These are phyloP conservation scores for Malacoraja senta DNA, from an alignment of 2,797 vertebrate species.

Conservation along the genomic window DNA sequence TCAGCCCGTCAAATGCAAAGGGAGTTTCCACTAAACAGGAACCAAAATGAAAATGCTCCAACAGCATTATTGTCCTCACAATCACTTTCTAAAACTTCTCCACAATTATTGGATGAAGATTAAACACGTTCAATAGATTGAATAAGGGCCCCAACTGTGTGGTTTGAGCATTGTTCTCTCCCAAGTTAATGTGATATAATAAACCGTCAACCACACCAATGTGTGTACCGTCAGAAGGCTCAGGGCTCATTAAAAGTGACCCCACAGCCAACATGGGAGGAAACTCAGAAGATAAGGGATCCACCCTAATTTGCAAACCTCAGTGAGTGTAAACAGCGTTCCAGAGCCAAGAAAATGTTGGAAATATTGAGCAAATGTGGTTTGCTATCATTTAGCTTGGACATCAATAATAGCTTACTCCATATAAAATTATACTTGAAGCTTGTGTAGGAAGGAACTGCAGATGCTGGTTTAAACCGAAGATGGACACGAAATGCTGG, in stretches of 20 bases:
- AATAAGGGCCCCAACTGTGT: background rate
- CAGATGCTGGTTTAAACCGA: no score
- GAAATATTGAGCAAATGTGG: background rate
- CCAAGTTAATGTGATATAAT: background rate
- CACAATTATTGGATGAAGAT: background rate
- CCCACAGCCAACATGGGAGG: background rate
- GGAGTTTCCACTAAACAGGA: background rate
- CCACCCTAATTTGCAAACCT: background rate
- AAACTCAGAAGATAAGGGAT: background rate
- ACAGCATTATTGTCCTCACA: background rate
- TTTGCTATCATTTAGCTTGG: background rate
- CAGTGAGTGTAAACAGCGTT: background rate
- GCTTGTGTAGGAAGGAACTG: no score
- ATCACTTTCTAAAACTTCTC: background rate
- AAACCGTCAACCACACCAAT: background rate
- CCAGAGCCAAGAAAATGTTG: background rate
- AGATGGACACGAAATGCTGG: no score
- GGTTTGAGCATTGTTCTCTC: background rate
- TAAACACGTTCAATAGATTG: background rate
- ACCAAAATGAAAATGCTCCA: background rate
- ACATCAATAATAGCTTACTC: background rate
- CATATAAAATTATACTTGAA: background rate
- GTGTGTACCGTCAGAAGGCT: background rate
- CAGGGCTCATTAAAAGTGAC: background rate
- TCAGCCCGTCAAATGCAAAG: background rate